phyloP scores from a whole-genome alignment of 2,888 invertebrate genomes.

The Agonopterix arenella region DNA sequence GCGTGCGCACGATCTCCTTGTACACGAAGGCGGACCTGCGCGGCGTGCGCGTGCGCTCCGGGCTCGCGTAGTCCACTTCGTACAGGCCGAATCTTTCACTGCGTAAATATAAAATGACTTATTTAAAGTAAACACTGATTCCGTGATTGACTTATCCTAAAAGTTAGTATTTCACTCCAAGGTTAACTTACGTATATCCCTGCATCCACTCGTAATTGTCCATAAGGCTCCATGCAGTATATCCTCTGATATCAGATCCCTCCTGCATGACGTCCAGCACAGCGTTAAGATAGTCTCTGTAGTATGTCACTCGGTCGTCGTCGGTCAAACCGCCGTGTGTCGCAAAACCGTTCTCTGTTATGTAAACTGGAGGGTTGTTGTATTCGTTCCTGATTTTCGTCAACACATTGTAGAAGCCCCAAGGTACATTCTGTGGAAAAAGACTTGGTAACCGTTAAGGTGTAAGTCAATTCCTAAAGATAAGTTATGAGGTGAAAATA shows the following conservation, averaged over 20 bases:
- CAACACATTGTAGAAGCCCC: slow-evolving; percentile 73
- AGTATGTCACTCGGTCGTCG: slow-evolving; percentile 44
- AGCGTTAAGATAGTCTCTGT: slow-evolving; percentile 45
- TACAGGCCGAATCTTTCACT: slow-evolving; percentile 70
- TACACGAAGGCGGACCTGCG: slow-evolving; percentile 77
- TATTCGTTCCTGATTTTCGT: slow-evolving; percentile 59
- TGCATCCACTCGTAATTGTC: slow-evolving; percentile 79
- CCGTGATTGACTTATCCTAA: no score
- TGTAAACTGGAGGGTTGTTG: slow-evolving; percentile 66
- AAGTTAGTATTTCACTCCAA: not conserved
- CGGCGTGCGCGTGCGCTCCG: slow-evolving; percentile 75
- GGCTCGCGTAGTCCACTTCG: slow-evolving; percentile 77
- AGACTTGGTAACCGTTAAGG: no score
- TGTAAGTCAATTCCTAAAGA: no score
- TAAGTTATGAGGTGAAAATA: no score
- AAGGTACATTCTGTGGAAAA: slow-evolving; percentile 54
- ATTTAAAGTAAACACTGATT: no score
- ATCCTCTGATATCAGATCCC: slow-evolving; percentile 57
- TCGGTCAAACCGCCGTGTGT: slow-evolving; percentile 48
- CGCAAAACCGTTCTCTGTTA: slow-evolving; percentile 75
- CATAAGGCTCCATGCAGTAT: slow-evolving; percentile 77
- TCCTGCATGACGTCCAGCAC: slow-evolving; percentile 57
- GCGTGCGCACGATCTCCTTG: slow-evolving; percentile 59
- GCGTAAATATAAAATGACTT: slow-evolving; percentile 1
- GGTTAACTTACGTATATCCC: slow-evolving; percentile 66